Base-by-base conservation (phyloP, 2,113 vertebrate genomes). In the Hoplias malabaricus region DNA sequence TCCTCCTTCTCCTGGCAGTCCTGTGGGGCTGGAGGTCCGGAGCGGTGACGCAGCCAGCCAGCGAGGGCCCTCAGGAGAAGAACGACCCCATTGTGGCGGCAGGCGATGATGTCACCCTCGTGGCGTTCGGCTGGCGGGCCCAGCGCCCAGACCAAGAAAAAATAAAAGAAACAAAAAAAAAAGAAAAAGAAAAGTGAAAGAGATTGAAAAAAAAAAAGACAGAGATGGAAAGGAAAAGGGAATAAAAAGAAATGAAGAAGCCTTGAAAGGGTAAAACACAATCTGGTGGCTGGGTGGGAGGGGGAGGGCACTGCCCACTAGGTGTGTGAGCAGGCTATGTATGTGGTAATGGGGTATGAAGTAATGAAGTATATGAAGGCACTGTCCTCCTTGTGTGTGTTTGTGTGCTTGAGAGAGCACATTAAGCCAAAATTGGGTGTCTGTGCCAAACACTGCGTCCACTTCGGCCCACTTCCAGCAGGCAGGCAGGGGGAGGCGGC, bases 71-170 rank as follows among this genome's bases (percentile, higher is more conserved):
- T 96, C 91, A 96, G 87, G 92, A 90, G 89, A 93, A 91, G 90
- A 93, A 92, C 89, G 88, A 86, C 88, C 86, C 87, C 94, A 96
- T 95, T 92, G 92, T 93, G 73, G 87, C 82, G 33, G 69, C 78
- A 77, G 83, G 80, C 86, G 87, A 88, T 93, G 93, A 95, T 89
- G 94, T 95, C 94, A 95, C 92, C 89, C 87, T 90, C 90, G 91
- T 89, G 82, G 90, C 54, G 90, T 89, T 92, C 87, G 88, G 92
- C 90, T 67, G 71, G 40, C 40, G 79, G 86, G 91, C 87, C 86
- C 83, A 79, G 86, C 92, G 90, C 86, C 88, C 86, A 84, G 90
- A 87, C 83, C 88, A 92, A 94, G 90, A 87, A 80, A 78, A 89
- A 89, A 85, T 4, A 85, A 63, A 29, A 50, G 38, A 90, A 21